Base-by-base conservation (phyloP, 2,888 invertebrate genomes). In the Polyommatus iphigenia region DNA sequence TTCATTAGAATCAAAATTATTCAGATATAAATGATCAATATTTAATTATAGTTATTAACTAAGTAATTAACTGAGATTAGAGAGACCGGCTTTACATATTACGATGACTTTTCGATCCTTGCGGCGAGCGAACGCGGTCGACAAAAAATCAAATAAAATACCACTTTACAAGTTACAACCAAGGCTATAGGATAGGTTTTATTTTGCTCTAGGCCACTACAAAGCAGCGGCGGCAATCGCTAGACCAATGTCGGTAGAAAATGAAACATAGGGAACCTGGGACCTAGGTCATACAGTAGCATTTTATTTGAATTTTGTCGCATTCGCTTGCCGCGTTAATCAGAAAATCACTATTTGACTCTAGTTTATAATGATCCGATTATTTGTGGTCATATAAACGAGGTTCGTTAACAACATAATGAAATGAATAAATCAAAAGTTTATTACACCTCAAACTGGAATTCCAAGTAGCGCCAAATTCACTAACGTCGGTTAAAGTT, bases 401-500 rank as follows among this genome's bases (percentile, higher is more conserved):
- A 29, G 29, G 29, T 29, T 67, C 67, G 29, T 67, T 67, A 32
- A 67, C 67, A 67, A 67, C 67, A 15, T 67, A 7, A 67, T 67
- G 24, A 67, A 10, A 32, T 15, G 32, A 32, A 32, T 67, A 29
- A 29, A 67, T 67, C 62, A 62, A 24, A 67, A 3, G 13, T 67
- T 29, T 67, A 67, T 67, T 32, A 67, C 5, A 32, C 29, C 67
- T 18, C 67, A 67, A 67, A 67, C 67, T 10, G 32, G 67, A 29
- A 67, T 67, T 24, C 15, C 8, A 15, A 59, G n/a, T 59, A 8
- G 59, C 59, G 59, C 59, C 20, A 20, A 59, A 1, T 59, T 54
- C 54, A 18, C 54, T 54, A 54, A 54, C 4, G 54, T 54, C 15
- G 18, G 18, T 13, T 46, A 46, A 46, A 46, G 46, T 46, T 46